Conservation (phyloP, 2,113 vertebrate genomes). For the Vidua chalybeata region DNA sequence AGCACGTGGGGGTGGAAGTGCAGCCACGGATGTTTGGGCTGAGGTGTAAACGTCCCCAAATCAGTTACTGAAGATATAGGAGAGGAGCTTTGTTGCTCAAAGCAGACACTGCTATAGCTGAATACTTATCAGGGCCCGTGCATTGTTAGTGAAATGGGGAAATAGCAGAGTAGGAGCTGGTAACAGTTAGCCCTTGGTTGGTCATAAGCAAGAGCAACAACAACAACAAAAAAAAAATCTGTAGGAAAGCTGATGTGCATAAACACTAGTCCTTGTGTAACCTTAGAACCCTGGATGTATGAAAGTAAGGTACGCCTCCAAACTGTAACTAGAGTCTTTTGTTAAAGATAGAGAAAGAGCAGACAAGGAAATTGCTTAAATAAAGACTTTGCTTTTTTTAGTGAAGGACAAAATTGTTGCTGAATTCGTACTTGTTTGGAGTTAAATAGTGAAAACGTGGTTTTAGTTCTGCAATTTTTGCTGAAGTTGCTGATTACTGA, state of each 20-base stretch:
- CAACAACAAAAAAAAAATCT: background rate
- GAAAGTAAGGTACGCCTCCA: background rate
- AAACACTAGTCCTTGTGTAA: background rate
- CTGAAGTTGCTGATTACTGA: background rate
- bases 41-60: constrained; percentile 18
- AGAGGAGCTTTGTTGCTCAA: constrained; percentile 6
- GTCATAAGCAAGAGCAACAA: background rate
- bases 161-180: background rate
- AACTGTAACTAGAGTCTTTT: background rate
- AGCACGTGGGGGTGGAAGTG: background rate
- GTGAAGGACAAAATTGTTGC: background rate
- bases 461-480: background rate
- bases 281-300: background rate
- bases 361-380: background rate
- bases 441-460: background rate
- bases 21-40: background rate
- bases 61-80: background rate
- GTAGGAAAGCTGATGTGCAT: background rate
- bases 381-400: background rate
- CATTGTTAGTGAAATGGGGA: background rate
- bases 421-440: background rate
- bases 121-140: background rate
- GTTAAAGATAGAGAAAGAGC: background rate
- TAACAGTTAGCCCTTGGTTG: background rate
- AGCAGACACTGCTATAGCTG: background rate